Percentiles rank a stretch among this genome's conserved stretches.
These are phyloP conservation scores for Polydrusus cervinus DNA, from an alignment of 2,888 invertebrate genomes.

Conservation along the genomic window DNA sequence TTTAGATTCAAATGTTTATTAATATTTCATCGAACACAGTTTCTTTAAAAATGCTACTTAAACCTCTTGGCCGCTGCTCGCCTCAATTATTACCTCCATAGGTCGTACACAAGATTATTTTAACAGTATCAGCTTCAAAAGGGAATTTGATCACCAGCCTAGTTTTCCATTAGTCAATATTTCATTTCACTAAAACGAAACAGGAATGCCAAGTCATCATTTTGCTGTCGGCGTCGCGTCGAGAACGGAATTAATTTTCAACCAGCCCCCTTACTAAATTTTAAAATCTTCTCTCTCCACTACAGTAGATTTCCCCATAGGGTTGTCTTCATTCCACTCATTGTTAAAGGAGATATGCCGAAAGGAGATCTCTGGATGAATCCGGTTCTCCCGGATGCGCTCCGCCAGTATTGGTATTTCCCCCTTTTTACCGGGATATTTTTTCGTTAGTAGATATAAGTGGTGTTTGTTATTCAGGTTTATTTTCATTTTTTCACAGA, in stretches of 20 bases:
- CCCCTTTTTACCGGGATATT: constrained; percentile 66
- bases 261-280: constrained; percentile 27
- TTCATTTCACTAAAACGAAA: constrained; percentile 15
- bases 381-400: constrained; percentile 58
- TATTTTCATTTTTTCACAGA: constrained; percentile 64
- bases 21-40: no score
- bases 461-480: constrained; percentile 66
- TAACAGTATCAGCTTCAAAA: background rate
- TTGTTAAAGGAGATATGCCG: constrained; percentile 62
- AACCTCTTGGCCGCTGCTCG: no score
- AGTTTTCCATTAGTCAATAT: constrained; percentile 1
- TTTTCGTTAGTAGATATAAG: constrained; percentile 67
- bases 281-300: constrained; percentile 49
- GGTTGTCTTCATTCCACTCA: constrained; percentile 56
- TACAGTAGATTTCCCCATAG: constrained; percentile 51
- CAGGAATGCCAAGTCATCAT: constrained; percentile 18
- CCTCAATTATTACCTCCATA: no score
- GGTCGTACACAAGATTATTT: background rate
- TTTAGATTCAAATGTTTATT: no score
- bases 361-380: constrained; percentile 42
- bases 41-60: no score
- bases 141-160: background rate
- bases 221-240: background rate
- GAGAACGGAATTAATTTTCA: constrained; percentile 4
- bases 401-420: constrained; percentile 66